These are phyloP conservation scores for Agrotis exclamationis DNA, from an alignment of 2,888 invertebrate genomes.

Conservation along the genomic window DNA sequence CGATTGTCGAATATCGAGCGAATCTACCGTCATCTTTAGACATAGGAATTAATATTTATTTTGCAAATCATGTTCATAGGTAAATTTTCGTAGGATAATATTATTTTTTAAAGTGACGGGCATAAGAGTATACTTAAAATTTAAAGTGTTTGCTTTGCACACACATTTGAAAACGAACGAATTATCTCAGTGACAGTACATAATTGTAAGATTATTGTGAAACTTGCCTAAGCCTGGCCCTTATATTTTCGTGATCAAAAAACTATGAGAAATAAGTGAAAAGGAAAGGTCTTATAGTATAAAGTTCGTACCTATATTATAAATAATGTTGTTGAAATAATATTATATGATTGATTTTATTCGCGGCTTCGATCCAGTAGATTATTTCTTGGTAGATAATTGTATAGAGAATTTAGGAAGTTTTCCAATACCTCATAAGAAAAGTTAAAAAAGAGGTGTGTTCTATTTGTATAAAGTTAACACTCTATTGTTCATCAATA, in stretches of 20 bases:
- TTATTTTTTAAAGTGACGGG: constrained; percentile 16
- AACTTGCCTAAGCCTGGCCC: constrained; percentile 34
- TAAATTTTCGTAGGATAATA: constrained; percentile 39
- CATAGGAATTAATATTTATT: constrained; percentile 47
- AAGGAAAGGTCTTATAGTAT: constrained; percentile 14
- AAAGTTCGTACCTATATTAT: constrained; percentile 3
- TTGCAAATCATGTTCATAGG: constrained; percentile 40
- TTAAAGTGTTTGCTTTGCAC: constrained; percentile 33
- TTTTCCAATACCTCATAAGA: constrained; percentile 14
- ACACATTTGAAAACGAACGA: constrained; percentile 27
- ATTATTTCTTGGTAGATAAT: constrained; percentile 35
- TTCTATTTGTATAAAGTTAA: constrained; percentile 29
- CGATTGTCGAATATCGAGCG: neutral
- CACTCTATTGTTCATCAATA: neutral
- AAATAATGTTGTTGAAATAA: constrained; percentile 28
- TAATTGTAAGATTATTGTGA: constrained; percentile 29
- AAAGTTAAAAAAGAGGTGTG: constrained; percentile 7
- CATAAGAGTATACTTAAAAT: constrained; percentile 35
- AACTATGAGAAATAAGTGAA: neutral
- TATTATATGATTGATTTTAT: constrained; percentile 27
- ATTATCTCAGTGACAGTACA: constrained; percentile 50
- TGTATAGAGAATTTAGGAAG: constrained; percentile 37
- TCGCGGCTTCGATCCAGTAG: constrained; percentile 17
- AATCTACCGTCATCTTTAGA: neutral
- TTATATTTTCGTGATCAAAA: constrained; percentile 22